A percentile compares a stretch with the other conserved stretches of the same genome.
phyloP scores from a whole-genome alignment of 1,140 invertebrate genomes.

The Colletes latitarsis region DNA sequence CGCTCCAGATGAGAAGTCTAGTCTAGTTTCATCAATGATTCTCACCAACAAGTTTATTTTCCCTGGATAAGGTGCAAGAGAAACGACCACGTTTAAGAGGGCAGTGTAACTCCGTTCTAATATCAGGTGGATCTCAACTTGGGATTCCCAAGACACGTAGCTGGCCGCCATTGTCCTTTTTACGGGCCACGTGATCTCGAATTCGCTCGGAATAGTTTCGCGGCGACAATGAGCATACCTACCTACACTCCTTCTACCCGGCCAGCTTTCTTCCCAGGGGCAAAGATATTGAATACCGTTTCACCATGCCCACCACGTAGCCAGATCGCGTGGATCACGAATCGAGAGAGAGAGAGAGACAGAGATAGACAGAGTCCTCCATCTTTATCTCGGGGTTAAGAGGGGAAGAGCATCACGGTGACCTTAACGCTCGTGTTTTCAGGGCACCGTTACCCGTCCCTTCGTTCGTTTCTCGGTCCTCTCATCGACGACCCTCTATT shows the following conservation, averaged over 20 bases:
- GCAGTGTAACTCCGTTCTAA: constrained; percentile 20
- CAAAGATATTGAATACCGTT: constrained; percentile 78
- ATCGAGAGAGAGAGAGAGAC: constrained; percentile 4
- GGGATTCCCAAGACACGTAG: constrained; percentile 14
- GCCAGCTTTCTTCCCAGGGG: constrained; percentile 36
- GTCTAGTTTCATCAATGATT: no score
- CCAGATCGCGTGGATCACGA: constrained; percentile 59
- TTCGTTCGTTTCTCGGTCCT: constrained; percentile 18
- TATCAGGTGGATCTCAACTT: constrained; percentile 24
- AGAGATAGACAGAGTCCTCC: constrained; percentile 5
- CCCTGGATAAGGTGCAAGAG: no score
- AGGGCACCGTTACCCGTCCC: constrained; percentile 31
- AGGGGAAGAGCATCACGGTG: constrained; percentile 45
- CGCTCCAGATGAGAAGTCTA: no score
- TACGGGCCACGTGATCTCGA: constrained; percentile 69
- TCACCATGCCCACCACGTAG: constrained; percentile 78
- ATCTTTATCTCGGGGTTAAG: not conserved
- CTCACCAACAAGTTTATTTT: no score
- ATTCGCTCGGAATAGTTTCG: constrained; percentile 73
- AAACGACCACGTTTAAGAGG: not conserved
- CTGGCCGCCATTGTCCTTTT: constrained; percentile 55
- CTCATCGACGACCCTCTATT: constrained; percentile 59
- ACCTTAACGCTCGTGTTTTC: constrained; percentile 66
- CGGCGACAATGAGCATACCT: constrained; percentile 75
- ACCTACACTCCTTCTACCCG: constrained; percentile 9